phyloP scores from a whole-genome alignment of 2,797 vertebrate genomes.

The Melanitta fusca region DNA sequence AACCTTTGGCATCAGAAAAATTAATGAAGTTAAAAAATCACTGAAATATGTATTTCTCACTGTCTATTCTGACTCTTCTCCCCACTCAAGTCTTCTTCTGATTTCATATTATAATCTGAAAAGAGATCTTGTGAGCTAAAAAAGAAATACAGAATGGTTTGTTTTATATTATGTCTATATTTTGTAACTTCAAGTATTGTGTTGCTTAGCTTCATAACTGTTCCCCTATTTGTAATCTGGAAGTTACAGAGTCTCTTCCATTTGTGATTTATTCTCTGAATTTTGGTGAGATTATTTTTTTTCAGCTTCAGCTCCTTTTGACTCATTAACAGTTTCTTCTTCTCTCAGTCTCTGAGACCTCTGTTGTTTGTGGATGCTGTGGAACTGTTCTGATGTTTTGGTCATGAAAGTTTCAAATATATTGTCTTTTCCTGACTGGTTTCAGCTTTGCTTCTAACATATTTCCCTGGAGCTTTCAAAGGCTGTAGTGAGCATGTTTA shows the following conservation, averaged over 20 bases:
- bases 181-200: neutral
- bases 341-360: neutral
- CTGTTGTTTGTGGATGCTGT: neutral
- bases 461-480: neutral
- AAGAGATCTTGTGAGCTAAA: neutral
- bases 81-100: neutral
- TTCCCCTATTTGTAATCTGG: neutral
- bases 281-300: neutral
- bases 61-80: neutral
- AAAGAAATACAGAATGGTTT: neutral
- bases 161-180: neutral
- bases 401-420: neutral
- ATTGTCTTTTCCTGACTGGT: neutral
- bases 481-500: neutral
- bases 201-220: neutral
- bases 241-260: neutral
- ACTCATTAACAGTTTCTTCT: neutral
- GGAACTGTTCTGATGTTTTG: neutral
- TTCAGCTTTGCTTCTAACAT: neutral
- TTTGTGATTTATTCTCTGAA: no score
- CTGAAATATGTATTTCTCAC: neutral
- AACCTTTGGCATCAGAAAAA: neutral
- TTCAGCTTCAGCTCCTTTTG: neutral
- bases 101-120: neutral
- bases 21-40: neutral